Conservation (phyloP, 1,140 invertebrate species). For the Drosophila tani region DNA sequence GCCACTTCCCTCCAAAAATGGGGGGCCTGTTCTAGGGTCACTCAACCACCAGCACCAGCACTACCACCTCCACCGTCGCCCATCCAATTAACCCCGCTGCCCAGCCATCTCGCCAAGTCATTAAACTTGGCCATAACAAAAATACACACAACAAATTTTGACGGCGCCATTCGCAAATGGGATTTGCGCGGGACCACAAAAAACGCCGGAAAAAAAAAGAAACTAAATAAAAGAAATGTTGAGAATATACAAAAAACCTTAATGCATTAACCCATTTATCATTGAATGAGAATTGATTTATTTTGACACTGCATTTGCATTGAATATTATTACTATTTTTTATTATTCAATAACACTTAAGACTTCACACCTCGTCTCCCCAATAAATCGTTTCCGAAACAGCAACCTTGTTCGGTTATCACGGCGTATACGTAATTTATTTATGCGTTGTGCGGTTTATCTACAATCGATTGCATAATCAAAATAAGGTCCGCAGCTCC, state of each 20-base stretch:
- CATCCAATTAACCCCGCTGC: neutral
- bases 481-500: neutral
- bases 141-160: neutral
- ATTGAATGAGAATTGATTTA: conserved; percentile 30
- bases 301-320: conserved; percentile 32
- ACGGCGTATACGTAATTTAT: conserved; percentile 32
- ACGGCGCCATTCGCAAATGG: conserved; percentile 24
- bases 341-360: conserved; percentile 13
- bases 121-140: conserved; percentile 39
- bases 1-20: conserved; percentile 21
- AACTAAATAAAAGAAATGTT: neutral
- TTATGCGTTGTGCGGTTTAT: conserved; percentile 19
- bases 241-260: conserved; percentile 1
- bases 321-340: conserved; percentile 6
- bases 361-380: conserved; percentile 1
- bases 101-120: conserved; percentile 8
- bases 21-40: conserved; percentile 18
- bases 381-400: neutral
- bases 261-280: conserved; percentile 15
- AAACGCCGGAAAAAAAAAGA: neutral
- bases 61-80: neutral
- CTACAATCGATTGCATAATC: conserved; percentile 21
- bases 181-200: conserved; percentile 14
- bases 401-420: conserved; percentile 4
- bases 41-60: conserved; percentile 1